A percentile compares a stretch with the other conserved stretches of the same genome.
Conservation (phyloP, 2,113 vertebrate species). For the Calonectris borealis region DNA sequence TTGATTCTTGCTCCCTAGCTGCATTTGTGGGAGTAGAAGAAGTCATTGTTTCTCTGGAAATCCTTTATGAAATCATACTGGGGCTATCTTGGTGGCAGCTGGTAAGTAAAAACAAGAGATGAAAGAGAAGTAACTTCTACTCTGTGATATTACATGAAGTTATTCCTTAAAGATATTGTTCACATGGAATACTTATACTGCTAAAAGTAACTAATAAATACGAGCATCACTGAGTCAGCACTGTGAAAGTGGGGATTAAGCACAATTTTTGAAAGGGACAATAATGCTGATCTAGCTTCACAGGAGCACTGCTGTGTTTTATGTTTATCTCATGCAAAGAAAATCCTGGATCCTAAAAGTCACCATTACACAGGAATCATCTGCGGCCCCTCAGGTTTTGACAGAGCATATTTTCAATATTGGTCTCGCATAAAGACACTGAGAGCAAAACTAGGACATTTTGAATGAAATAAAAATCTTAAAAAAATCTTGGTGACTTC, state of each 20-base stretch:
- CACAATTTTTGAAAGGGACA: neutral
- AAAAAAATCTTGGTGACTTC: neutral
- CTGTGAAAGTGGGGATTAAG: neutral
- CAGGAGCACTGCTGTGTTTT: neutral
- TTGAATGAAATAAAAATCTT: neutral
- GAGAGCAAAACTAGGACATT: neutral
- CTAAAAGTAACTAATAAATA: neutral
- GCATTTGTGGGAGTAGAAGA: neutral
- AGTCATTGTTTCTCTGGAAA: neutral
- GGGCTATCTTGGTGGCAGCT: neutral
- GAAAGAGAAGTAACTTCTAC: neutral
- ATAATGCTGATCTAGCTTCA: neutral
- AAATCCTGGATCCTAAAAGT: neutral
- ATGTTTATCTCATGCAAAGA: neutral
- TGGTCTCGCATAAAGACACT: neutral
- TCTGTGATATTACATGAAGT: neutral
- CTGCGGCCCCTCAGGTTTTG: neutral
- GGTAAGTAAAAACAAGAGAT: neutral
- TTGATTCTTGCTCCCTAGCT: neutral
- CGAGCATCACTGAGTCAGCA: neutral
- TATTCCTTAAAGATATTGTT: neutral
- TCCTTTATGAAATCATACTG: neutral
- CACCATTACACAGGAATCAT: neutral
- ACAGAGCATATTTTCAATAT: neutral
- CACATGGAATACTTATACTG: neutral